A percentile compares a stretch with the other conserved stretches of the same genome.
phyloP scores from a whole-genome alignment of 2,113 vertebrate species.

The Oceanodroma tethys region DNA sequence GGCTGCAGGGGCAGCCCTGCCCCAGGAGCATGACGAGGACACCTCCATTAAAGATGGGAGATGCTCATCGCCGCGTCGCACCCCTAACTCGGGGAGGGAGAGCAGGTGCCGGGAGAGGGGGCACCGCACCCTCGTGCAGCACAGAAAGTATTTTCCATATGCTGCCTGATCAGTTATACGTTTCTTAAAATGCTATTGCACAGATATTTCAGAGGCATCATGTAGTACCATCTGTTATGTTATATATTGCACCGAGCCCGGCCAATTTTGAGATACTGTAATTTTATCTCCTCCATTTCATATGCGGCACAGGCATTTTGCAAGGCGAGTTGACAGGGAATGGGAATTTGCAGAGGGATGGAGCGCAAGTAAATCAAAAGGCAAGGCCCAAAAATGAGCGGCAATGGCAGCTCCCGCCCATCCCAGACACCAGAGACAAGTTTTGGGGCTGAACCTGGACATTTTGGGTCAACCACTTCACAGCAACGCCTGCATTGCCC shows the following conservation, averaged over 20 bases:
- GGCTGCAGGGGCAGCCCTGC: not conserved
- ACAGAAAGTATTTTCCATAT: slow-evolving; percentile 64
- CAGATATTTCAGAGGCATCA: slow-evolving; percentile 74
- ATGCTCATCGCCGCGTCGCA: not conserved
- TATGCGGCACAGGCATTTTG: slow-evolving; percentile 72
- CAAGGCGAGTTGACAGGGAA: slow-evolving; percentile 1
- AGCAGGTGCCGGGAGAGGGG: slow-evolving; percentile 50
- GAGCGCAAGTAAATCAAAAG: not conserved
- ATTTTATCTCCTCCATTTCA: slow-evolving; percentile 78
- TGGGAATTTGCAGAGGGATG: not conserved
- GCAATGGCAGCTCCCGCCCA: not conserved
- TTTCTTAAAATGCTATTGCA: slow-evolving; percentile 67
- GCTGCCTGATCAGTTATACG: slow-evolving; percentile 56
- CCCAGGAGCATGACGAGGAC: not conserved
- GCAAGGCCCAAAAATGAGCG: not conserved
- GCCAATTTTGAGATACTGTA: slow-evolving; percentile 74
- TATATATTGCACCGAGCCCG: slow-evolving; percentile 75
- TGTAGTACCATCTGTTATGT: slow-evolving; percentile 77
- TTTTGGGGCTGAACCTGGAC: not conserved
- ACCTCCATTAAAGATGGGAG: not conserved
- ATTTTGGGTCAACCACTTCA: not conserved
- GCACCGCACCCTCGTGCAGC: slow-evolving; percentile 2
- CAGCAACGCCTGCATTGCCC: not conserved
- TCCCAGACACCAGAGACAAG: not conserved
- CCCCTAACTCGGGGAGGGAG: not conserved